These are phyloP conservation scores for Oryzias curvinotus DNA, from an alignment of 2,113 vertebrate genomes.

Conservation along the genomic window DNA sequence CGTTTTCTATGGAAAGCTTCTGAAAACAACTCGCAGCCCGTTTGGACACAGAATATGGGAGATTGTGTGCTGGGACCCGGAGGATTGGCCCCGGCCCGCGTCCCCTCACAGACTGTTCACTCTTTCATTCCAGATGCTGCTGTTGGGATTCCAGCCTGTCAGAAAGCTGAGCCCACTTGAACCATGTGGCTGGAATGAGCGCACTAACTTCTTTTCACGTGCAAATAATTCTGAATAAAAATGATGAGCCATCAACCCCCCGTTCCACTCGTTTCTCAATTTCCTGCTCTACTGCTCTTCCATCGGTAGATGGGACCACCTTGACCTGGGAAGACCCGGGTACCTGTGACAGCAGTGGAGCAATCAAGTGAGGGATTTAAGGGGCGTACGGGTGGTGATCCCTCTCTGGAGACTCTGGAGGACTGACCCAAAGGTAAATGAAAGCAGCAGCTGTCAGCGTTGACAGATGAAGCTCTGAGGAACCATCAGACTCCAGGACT, in stretches of 20 bases:
- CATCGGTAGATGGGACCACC: slow-evolving; percentile 51
- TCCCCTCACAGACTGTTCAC: too few relatives aligned
- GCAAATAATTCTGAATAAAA: slow-evolving; percentile 76
- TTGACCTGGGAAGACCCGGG: slow-evolving; percentile 55
- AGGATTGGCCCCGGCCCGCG: too few relatives aligned
- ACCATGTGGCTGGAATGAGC: slow-evolving; percentile 65
- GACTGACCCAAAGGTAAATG: slow-evolving; percentile 22
- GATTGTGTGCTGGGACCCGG: too few relatives aligned
- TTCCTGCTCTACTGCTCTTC: slow-evolving; percentile 69
- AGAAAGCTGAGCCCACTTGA: slow-evolving; percentile 50
- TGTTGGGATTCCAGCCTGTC: too few relatives aligned
- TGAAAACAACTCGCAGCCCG: too few relatives aligned
- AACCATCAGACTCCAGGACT: slow-evolving; percentile 21
- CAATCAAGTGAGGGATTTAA: slow-evolving; percentile 35
- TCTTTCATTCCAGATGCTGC: too few relatives aligned
- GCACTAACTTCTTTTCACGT: slow-evolving; percentile 57
- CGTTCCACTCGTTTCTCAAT: slow-evolving; percentile 68
- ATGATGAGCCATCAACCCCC: slow-evolving; percentile 62
- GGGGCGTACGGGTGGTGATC: slow-evolving; percentile 30
- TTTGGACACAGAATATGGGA: too few relatives aligned
- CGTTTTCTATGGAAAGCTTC: too few relatives aligned
- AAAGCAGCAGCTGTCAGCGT: slow-evolving; percentile 31
- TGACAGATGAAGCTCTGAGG: slow-evolving; percentile 33
- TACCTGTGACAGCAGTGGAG: slow-evolving; percentile 50
- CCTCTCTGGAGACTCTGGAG: slow-evolving; percentile 27